Conservation (phyloP, 2,113 vertebrate genomes). For the Psilopsiagon aymara region DNA sequence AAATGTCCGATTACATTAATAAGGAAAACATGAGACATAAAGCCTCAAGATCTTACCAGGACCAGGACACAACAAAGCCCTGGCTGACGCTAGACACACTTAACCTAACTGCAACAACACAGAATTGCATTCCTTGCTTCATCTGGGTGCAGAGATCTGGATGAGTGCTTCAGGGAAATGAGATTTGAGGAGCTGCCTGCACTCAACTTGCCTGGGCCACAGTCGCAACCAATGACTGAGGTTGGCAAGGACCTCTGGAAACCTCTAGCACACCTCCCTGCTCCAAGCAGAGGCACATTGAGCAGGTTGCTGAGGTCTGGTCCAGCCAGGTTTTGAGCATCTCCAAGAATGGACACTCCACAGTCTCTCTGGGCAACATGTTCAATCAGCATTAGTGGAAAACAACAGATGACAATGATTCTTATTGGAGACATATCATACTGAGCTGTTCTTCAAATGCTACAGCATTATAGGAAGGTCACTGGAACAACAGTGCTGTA, state of each 20-base stretch:
- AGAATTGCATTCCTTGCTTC: neutral
- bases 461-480: neutral
- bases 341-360: neutral
- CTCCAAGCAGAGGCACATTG: neutral
- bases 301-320: neutral
- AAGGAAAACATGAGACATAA: neutral
- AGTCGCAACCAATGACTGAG: fast-evolving
- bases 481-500: neutral
- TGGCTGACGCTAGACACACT: neutral
- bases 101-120: neutral
- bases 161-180: fast-evolving
- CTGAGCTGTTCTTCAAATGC: neutral
- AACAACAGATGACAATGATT: neutral
- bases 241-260: neutral
- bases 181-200: neutral
- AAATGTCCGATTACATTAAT: neutral
- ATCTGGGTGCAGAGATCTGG: neutral
- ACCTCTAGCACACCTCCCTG: neutral
- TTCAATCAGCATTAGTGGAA: neutral
- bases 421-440: neutral
- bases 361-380: neutral
- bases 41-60: neutral
- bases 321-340: neutral
- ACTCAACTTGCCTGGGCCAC: neutral
- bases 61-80: neutral